A percentile compares a stretch with the other conserved stretches of the same genome.
Evolutionary conservation across 2,888 invertebrate species (phyloP).

Genomic region (Macaria notata): DNA sequence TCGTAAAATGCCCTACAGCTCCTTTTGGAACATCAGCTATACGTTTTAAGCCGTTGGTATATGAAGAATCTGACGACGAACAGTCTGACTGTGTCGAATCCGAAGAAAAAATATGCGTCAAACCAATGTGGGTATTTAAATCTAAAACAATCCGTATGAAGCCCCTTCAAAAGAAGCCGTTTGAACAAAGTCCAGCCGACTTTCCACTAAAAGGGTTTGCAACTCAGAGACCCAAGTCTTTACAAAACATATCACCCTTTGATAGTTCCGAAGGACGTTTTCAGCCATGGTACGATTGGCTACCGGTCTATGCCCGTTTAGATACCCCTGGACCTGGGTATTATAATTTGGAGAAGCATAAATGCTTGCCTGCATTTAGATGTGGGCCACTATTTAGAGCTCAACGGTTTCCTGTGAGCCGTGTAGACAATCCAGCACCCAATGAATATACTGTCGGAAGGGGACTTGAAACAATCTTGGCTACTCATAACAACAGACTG

Average conservation of each 20-base stretch:
- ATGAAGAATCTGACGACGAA: slow-evolving; percentile 39
- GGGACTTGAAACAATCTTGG: slow-evolving; percentile 59
- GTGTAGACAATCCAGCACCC: slow-evolving; percentile 47
- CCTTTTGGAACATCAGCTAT: slow-evolving; percentile 55
- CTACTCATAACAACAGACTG: slow-evolving; percentile 58
- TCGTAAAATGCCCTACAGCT: slow-evolving; percentile 46
- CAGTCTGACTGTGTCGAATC: slow-evolving; percentile 27
- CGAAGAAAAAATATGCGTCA: slow-evolving; percentile 31
- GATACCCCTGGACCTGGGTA: slow-evolving; percentile 61
- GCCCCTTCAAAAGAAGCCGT: slow-evolving; percentile 42
- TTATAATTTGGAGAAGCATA: slow-evolving; percentile 49
- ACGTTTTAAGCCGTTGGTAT: slow-evolving; percentile 50
- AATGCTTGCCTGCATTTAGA: slow-evolving; percentile 53
- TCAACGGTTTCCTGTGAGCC: slow-evolving; percentile 45
- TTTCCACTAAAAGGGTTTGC: slow-evolving; percentile 33
- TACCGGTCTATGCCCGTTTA: slow-evolving; percentile 48
- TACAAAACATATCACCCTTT: slow-evolving; percentile 59
- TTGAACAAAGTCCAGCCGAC: slow-evolving; percentile 58
- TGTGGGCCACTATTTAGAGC: slow-evolving; percentile 55
- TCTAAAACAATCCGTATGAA: slow-evolving; percentile 61
- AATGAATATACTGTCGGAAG: slow-evolving; percentile 52
- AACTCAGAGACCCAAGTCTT: slow-evolving; percentile 31
- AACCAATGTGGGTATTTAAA: slow-evolving; percentile 59
- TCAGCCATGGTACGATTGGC: slow-evolving; percentile 61
- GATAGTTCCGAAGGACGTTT: slow-evolving; percentile 61